Evolutionary conservation across 2,113 vertebrate species (phyloP), one percentile per base, ranked within the genome.

Genomic region (Thunnus maccoyii): DNA sequence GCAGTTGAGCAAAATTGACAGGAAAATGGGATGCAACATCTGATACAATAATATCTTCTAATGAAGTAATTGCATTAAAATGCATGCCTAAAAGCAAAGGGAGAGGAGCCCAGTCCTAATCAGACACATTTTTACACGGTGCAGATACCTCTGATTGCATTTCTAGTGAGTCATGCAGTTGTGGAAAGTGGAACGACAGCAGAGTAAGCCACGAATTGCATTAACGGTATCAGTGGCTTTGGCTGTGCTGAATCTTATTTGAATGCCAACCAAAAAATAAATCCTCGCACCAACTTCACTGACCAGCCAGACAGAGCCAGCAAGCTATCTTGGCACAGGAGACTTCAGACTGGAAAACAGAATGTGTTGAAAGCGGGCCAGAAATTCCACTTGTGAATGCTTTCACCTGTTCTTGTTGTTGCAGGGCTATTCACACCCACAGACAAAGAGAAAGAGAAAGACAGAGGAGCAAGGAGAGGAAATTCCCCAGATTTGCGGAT

Each of bases 401-500:
- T 93, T 91, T 90, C 90, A 92, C 90, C 86, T 93, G 90, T 76
- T 91, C 74, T 50, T 70, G 62, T 88, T 79, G 78, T 81, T 85
- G 68, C 27, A 57, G 71, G 61, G 62, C 70, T 58, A 14, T 75
- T 86, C 80, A 72, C 75, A 86, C 74, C 22, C 63, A 9, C 17
- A 76, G 20, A 83, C 13, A 62, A 44, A 76, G 64, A 56, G 44
- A 63, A 22, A 17, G 32, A 44, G 22, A 27, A 20, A 60, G 25
- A 10, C 30, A 13, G 48, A 46, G 32, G 57, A 80, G 17, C 41
- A 17, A 61, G 7, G 51, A n/a, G 58, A 58, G 61, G 64, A 76
- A 79, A 62, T 64, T n/a, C 8, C 47, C 54, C 27, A 67, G 55
- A 84, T 50, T 54, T 83, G 55, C 20, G 62, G 68, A 76, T 78